Base-by-base conservation (phyloP, 2,888 invertebrate genomes). In the Elysia crispata region DNA sequence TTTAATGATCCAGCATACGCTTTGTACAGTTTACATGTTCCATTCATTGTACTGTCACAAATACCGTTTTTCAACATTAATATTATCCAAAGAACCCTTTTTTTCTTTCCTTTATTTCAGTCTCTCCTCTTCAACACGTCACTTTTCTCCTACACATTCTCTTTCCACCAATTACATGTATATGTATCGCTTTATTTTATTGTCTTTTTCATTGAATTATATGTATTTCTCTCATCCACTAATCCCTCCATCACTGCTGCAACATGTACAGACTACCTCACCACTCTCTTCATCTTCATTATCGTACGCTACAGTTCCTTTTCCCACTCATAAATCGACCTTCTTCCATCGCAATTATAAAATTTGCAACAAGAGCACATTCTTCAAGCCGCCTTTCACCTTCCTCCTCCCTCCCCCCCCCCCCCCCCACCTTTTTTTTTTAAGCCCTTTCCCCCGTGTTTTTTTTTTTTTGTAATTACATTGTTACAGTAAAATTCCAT, bases 341-440 rank as follows among this genome's bases (percentile, higher is more conserved):
- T n/a, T n/a, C n/a, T n/a, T n/a, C n/a, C n/a, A n/a, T n/a, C n/a
- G n/a, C n/a, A n/a, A n/a, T n/a, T n/a, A n/a, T n/a, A n/a, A n/a
- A n/a, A n/a, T n/a, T n/a, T n/a, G n/a, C n/a, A n/a, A n/a, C n/a
- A n/a, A n/a, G n/a, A n/a, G n/a, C n/a, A n/a, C n/a, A n/a, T 20
- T 54, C 54, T 20, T 54, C 54, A 13, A 15, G 13, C 54, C 20
- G 13, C 54, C 20, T 20, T 20, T 54, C 54, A 13, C 20, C 54
- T 20, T 54, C 54, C 54, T 30, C 49, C 31, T 20, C 20, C 54
- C 25, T 41, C 72, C 3, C 30, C 69, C 30, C 11, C 30, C 6
- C 50, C 30, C 41, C 64, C 77, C 25, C 70, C 33, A 23, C 70
- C 74, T 15, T 72, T 50, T 41, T 23, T n/a, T 33, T 62, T 18